Percentiles rank a stretch among this genome's conserved stretches.
phyloP scores from a whole-genome alignment of 2,113 vertebrate species.

The Acrocephalus kingi region DNA sequence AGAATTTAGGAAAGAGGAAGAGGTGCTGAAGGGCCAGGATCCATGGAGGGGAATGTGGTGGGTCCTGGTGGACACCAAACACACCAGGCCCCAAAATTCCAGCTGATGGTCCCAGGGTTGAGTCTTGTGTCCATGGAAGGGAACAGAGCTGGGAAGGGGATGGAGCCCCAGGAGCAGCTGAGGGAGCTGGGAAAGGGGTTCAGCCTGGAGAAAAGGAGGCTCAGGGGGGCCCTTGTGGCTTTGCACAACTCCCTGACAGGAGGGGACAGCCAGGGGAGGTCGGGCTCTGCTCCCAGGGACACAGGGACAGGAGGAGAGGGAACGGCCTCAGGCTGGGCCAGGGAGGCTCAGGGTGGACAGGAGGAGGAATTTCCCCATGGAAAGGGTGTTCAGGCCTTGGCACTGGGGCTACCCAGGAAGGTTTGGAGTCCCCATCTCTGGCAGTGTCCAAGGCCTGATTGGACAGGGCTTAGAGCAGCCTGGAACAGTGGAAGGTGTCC shows the following conservation, averaged over 20 bases:
- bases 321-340: not conserved
- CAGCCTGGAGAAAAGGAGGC: too few species aligned
- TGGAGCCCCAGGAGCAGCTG: not conserved
- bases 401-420: not conserved
- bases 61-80: not conserved
- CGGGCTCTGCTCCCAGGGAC: not conserved
- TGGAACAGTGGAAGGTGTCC: not conserved
- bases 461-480: not conserved
- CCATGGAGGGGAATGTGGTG: accelerated
- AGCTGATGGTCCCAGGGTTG: not conserved
- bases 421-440: not conserved
- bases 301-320: not conserved
- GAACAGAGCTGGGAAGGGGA: not conserved
- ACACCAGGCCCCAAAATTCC: not conserved
- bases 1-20: not conserved
- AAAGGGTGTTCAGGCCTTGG: accelerated
- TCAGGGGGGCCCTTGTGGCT: not conserved
- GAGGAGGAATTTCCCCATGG: not conserved
- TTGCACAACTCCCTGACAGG: not conserved
- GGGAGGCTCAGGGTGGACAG: accelerated
- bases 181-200: not conserved
- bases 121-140: not conserved
- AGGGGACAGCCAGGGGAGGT: not conserved
- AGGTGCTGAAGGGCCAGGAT: not conserved
- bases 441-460: accelerated